Conservation (phyloP, 2,113 vertebrate genomes). For the Boulengeromyrus knoepffleri region DNA sequence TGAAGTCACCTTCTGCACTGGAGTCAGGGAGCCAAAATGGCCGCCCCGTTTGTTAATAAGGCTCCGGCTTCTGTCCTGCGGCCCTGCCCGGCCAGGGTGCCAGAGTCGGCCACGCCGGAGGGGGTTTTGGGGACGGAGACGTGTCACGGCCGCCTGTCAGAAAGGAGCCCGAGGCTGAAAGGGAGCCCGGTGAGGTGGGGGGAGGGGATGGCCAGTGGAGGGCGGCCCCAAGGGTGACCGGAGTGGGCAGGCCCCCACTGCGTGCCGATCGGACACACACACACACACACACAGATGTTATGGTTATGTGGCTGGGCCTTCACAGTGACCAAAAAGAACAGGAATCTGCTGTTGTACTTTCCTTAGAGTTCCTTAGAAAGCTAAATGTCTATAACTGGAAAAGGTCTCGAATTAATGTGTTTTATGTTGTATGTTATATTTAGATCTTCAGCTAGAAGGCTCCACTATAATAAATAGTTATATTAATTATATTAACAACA, state of each 20-base stretch:
- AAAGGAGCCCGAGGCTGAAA: background rate
- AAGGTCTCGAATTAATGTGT: background rate
- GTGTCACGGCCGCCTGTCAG: background rate
- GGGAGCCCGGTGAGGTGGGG: background rate
- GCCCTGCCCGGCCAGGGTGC: constrained; percentile 60
- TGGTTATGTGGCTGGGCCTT: background rate
- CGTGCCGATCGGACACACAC: background rate
- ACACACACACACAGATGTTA: background rate
- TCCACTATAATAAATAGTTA: background rate
- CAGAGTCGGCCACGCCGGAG: constrained; percentile 82
- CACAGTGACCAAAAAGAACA: background rate
- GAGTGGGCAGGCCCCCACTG: background rate
- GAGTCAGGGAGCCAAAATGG: constrained; percentile 98
- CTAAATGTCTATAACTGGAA: background rate
- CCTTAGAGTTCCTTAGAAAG: background rate
- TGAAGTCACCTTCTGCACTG: constrained; percentile 98
- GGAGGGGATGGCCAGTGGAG: background rate
- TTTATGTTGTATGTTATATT: background rate
- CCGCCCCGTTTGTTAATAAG: constrained; percentile 97
- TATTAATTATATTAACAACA: background rate
- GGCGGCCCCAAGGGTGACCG: background rate
- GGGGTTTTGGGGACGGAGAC: constrained; percentile 41
- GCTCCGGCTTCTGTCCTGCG: constrained; percentile 86
- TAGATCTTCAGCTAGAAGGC: background rate
- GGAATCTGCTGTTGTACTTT: background rate